Base-by-base conservation (phyloP, 1,140 invertebrate species). In the Neodiprion virginianus region DNA sequence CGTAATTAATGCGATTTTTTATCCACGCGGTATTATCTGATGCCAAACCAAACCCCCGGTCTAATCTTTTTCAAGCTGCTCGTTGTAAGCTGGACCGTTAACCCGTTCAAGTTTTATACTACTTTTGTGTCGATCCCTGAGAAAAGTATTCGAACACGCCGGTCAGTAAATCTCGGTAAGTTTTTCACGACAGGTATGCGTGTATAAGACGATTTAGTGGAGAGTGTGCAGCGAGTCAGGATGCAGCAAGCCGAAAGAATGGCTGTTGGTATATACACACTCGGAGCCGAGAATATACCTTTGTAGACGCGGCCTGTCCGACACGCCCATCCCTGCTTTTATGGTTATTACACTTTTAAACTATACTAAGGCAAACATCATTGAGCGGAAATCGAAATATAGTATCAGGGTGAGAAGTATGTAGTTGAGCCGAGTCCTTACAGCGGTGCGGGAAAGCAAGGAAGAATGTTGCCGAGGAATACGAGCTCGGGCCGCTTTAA, bases 361-460 rank as follows among this genome's bases (percentile, higher is more conserved):
- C 67, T 69, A 69, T 69, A 23, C 21, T 21, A 69, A 69, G 67
- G 67, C 67, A 69, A 69, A 69, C 67, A 69, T 69, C 67, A 69
- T 69, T 69, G 21, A 69, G 40, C n/a, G 10, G 67, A 47, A 69
- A 69, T 69, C 40, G 40, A 69, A 69, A 69, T 69, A 69, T 21
- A 69, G 67, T 21, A 69, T 69, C 67, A 47, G 40, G 53, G 53
- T 61, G 53, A 61, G 53, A 61, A 14, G 53, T 40, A 40, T 40
- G 28, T 12, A 61, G 53, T 17, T 17, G 53, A 17, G 53, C n/a
- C 8, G 11, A 12, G 53, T 8, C 53, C 53, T 61, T 61, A 40
- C 28, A 40, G 53, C 53, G 53, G 53, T 8, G 53, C 53, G 53
- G 53, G 53, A 61, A 61, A 61, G 8, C 53, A 61, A 61, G 11